Evolutionary conservation across 2,113 vertebrate species (phyloP), one percentile per base, ranked within the genome.

Genomic region (Crotophaga sulcirostris): DNA sequence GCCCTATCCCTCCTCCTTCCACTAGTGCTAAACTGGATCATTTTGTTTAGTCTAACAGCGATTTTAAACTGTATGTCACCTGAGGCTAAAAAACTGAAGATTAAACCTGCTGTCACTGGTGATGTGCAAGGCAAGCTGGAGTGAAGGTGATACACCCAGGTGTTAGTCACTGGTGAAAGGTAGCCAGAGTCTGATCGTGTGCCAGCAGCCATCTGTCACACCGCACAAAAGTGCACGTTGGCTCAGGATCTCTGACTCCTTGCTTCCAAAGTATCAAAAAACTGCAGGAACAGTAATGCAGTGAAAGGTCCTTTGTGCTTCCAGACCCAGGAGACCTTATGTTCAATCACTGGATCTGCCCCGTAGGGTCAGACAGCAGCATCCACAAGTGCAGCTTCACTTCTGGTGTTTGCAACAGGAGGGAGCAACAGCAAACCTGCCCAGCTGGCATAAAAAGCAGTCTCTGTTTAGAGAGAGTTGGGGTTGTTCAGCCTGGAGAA

Each of bases 201-300:
- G 74, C 83, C 90, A 92, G 75, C 44, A 73, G 60, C 55, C 69
- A 26, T 73, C 78, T 49, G 73, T 25, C 63, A 17, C 29, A 4
- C 42, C 2, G 4, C 0, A 0, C 49, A 34, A 49, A 40, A 33
- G n/a, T 1, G 0, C 42, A 6, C 1, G 0, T n/a, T 58, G 68
- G 74, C 68, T 81, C 49, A 2, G 45, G 59, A 33, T 9, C 74
- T 42, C 55, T 3, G 0, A 14, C 63, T 72, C 73, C 51, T 24
- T 24, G 16, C n/a, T 42, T 51, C 78, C 89, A 33, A 80, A 70
- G 52, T 13, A 40, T 59, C 47, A 58, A 38, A 91, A 84, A 52
- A 7, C 68, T 15, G 23, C 8, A 2, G n/a, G 56, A 13, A 51
- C 51, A 33, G 68, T 15, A 52, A 34, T 47, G 83, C 56, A 62